phyloP scores from a whole-genome alignment of 2,113 vertebrate genomes.

The Otocyon megalotis region DNA sequence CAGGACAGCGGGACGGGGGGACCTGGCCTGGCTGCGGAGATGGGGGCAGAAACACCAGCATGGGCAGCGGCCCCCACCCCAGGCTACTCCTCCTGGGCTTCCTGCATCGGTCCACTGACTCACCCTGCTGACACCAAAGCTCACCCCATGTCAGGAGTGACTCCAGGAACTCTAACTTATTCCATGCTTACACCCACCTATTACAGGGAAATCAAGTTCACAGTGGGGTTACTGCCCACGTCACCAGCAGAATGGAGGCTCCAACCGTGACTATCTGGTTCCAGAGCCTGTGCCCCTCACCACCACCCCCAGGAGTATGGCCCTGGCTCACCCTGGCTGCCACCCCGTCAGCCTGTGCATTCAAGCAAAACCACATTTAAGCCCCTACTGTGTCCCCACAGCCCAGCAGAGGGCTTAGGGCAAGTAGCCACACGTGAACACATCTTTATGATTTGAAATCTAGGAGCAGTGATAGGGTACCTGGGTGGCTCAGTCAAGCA shows the following conservation, averaged over 20 bases:
- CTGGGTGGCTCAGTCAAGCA: neutral
- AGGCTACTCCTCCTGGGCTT: neutral
- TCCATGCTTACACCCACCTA: neutral
- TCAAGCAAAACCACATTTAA: neutral
- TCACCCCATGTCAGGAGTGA: neutral
- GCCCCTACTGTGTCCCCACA: neutral
- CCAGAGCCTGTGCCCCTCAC: neutral
- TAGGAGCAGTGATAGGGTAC: neutral
- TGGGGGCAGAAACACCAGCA: accelerated
- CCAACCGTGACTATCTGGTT: neutral
- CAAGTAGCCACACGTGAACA: neutral
- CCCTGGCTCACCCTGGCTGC: neutral
- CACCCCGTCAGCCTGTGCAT: neutral
- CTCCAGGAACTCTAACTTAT: neutral
- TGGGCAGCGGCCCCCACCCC: neutral
- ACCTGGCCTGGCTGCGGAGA: no score
- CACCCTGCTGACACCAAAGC: neutral
- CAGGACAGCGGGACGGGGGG: accelerated
- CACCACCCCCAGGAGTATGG: neutral
- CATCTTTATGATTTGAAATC: neutral
- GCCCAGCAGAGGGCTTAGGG: neutral
- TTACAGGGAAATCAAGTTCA: neutral
- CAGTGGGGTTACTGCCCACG: neutral
- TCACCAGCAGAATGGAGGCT: neutral
- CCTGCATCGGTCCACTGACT: neutral